Evolutionary conservation across 2,113 vertebrate species (phyloP), one percentile per base, ranked within the genome.

Genomic region (Mixornis gularis): DNA sequence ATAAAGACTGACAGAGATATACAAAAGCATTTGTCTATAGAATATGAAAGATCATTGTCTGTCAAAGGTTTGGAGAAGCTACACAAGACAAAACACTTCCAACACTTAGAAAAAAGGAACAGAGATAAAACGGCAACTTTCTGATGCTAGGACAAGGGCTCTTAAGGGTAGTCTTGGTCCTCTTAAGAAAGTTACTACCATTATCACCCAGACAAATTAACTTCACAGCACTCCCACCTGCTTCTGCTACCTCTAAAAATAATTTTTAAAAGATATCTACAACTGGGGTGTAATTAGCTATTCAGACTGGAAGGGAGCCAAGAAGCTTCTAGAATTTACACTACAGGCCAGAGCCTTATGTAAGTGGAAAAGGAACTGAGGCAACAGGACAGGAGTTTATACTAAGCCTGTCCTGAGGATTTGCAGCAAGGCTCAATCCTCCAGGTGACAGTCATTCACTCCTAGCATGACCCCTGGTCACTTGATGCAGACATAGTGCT

Each of bases 371-470:
- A 79, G 18, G 34, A 95, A 86, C 88, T 82, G 84, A 94, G 81
- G 53, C 72, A 87, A 90, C 79, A 92, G 71, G n/a, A 92, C 68
- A 46, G 32, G 87, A 90, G 84, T 93, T 97, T 94, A 94, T 27
- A 44, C 53, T 95, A 97, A 96, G 94, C 72, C 69, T 94, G 87
- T 79, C 84, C 71, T 85, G 79, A 89, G 95, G 96, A 97, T 96
- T 96, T 96, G 53, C 90, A 95, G 76, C 29, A 72, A 93, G 81
- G 72, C 60, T 91, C 79, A 95, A 94, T 94, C 87, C 94, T 90
- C 59, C 87, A 88, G 70, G 77, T 81, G 66, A 95, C 73, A 55
- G 64, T 65, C 60, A 81, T 46, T 95, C 81, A 85, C 55, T 79
- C 69, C 72, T 14, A 82, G 46, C 26, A 49, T 93, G 74, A 93